These are phyloP conservation scores for Yoshiicerus persimilis DNA, from an alignment of 1,140 invertebrate species.

Conservation along the genomic window DNA sequence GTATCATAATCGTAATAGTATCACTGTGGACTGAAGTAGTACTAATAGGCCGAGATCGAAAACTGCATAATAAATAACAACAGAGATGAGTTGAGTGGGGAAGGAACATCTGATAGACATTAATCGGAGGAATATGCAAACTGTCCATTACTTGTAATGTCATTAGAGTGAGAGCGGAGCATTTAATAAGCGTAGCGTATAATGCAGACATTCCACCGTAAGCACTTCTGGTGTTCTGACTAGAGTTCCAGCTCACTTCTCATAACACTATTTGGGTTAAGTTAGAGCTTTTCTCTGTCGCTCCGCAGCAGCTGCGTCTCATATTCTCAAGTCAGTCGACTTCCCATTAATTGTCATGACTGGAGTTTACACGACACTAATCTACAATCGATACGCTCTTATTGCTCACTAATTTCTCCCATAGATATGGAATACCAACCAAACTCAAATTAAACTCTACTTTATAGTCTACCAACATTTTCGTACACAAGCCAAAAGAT, in stretches of 20 bases:
- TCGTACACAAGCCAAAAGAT: too few relatives aligned
- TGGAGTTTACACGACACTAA: background rate
- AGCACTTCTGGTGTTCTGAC: too few relatives aligned
- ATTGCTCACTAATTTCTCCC: background rate
- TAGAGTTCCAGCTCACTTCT: too few relatives aligned
- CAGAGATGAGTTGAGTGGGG: background rate
- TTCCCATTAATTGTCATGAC: background rate
- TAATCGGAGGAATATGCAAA: background rate
- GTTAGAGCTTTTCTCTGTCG: too few relatives aligned
- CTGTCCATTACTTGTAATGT: background rate
- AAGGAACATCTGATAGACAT: background rate
- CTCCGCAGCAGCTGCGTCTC: background rate
- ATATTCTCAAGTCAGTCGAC: background rate
- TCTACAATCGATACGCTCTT: background rate
- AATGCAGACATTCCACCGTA: background rate
- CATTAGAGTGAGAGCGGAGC: background rate
- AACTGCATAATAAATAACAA: too few relatives aligned
- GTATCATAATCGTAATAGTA: too few relatives aligned
- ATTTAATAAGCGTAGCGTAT: too few relatives aligned
- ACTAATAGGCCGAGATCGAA: too few relatives aligned
- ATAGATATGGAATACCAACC: background rate
- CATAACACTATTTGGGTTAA: background rate
- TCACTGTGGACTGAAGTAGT: too few relatives aligned
- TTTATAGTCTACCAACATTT: too few relatives aligned
- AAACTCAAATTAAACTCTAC: background rate